Evolutionary conservation across 2,113 vertebrate species (phyloP).

Genomic region (Antidorcas marsupialis): DNA sequence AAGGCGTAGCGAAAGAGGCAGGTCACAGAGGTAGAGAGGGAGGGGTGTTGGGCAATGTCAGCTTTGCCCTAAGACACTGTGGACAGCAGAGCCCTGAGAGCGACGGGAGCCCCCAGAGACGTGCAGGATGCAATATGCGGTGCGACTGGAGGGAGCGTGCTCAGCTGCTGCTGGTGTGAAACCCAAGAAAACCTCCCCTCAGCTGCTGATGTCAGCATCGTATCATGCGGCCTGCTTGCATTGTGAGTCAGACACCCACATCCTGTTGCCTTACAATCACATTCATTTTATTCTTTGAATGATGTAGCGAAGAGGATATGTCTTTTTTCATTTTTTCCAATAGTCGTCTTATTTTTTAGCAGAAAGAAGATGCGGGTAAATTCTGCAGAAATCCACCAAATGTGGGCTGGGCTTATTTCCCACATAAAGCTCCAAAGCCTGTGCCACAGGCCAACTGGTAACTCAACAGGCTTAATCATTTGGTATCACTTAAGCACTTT

Average conservation of each 20-base stretch:
- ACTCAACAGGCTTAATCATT: not conserved
- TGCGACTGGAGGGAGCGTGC: not conserved
- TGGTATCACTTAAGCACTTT: not conserved
- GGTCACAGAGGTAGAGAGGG: not conserved
- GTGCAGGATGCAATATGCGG: not conserved
- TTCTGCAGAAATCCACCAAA: not conserved
- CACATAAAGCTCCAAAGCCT: not conserved
- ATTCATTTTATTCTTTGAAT: not conserved
- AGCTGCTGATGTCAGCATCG: constrained; percentile 35
- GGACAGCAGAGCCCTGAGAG: not conserved
- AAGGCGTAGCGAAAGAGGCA: not conserved
- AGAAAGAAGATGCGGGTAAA: not conserved
- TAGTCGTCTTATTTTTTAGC: not conserved
- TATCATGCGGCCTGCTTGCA: not conserved
- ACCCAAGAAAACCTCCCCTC: constrained; percentile 38
- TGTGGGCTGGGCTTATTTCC: not conserved
- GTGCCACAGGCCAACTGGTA: not conserved
- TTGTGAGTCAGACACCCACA: constrained; percentile 51
- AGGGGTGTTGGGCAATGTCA: not conserved
- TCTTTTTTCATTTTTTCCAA: not conserved
- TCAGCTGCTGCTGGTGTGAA: constrained; percentile 54
- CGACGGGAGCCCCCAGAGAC: not conserved
- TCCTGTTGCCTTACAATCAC: constrained; percentile 42
- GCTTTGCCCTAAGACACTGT: not conserved
- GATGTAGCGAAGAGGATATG: constrained; percentile 9